Evolutionary conservation across 2,797 vertebrate species (phyloP), one percentile per base, ranked within the genome.

Genomic region (Hippopotamyrus pictus): DNA sequence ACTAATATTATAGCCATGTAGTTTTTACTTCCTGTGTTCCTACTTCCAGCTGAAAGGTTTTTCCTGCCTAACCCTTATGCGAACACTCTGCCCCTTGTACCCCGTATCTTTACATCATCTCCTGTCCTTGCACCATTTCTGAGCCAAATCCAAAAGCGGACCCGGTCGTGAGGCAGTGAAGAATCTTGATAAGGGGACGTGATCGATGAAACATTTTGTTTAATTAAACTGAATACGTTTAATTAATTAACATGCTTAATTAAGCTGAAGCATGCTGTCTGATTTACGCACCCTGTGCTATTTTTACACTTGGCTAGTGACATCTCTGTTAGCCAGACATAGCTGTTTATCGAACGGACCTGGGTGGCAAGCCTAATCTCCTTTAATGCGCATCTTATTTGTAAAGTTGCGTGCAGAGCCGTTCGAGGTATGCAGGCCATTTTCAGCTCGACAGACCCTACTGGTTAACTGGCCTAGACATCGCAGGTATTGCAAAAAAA

Each of bases 121-220:
- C 59, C 57, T 33, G 62, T 5, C 11, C 12, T 65, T 69, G 62
- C 25, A 69, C 25, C 3, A 0, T 69, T 29, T 41, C 69, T 19
- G 17, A 19, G 19, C 14, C 14, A 17, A 19, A 41, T 41, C 14
- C 6, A 44, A 79, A n/a, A 19, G 6, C 37, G 33, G 44, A 19
- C 29, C 33, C 5, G 73, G 37, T 76, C 17, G 0, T 1, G 37
- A 37, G 73, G 37, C 33, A 7, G 0, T 19, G 37, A n/a, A 44
- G 73, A n/a, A 6, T 44, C 73, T 37, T n/a, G 37, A 44, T 79
- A 79, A 79, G 73, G 33, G 44, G 33, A 79, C 4, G 17, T 44
- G 73, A 79, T 79, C 73, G 73, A 79, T 79, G 37, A 79, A 79
- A 79, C 73, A 19, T 79, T 79, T 79, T 44, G 37, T 44, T 79